Percentiles rank a stretch among this genome's conserved stretches.
Evolutionary conservation across 92 coral and sea anemone species (phyloP).

Genomic region (Porites lobata): DNA sequence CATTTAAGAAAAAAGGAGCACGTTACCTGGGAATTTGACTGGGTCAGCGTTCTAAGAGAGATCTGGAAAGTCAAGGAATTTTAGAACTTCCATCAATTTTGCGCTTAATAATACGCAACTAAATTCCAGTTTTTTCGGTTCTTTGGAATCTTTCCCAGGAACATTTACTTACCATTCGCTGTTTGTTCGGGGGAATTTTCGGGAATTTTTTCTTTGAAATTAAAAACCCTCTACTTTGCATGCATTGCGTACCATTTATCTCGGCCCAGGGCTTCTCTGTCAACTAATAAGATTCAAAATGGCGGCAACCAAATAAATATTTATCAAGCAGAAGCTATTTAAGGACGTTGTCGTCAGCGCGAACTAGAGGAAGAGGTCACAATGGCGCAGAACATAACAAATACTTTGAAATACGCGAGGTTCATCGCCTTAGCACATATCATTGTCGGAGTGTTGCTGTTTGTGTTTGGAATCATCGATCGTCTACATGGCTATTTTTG

Average conservation of each 20-base stretch:
- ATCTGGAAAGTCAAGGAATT: too few species aligned
- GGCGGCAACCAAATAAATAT: not conserved
- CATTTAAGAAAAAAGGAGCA: too few species aligned
- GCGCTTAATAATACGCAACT: too few species aligned
- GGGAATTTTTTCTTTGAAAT: too few species aligned
- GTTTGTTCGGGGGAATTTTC: too few species aligned
- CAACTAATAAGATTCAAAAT: constrained; percentile 8
- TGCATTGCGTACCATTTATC: not conserved
- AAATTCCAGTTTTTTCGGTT: too few species aligned
- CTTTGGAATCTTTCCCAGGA: too few species aligned
- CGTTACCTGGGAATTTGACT: too few species aligned
- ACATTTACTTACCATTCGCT: too few species aligned
- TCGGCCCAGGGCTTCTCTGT: not conserved
- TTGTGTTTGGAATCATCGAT: constrained; percentile 47
- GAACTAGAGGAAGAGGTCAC: not conserved
- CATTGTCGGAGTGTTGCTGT: constrained; percentile 22
- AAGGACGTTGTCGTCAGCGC: not conserved
- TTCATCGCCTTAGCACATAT: constrained; percentile 34
- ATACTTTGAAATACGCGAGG: constrained; percentile 8
- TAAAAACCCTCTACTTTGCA: too few species aligned
- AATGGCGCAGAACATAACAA: constrained; percentile 26
- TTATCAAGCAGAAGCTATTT: not conserved
- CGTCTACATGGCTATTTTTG: constrained; percentile 30
- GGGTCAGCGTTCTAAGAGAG: too few species aligned
- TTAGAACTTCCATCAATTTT: too few species aligned